Base-by-base conservation (phyloP, 2,797 vertebrate genomes). In the Gymnocypris eckloni region DNA sequence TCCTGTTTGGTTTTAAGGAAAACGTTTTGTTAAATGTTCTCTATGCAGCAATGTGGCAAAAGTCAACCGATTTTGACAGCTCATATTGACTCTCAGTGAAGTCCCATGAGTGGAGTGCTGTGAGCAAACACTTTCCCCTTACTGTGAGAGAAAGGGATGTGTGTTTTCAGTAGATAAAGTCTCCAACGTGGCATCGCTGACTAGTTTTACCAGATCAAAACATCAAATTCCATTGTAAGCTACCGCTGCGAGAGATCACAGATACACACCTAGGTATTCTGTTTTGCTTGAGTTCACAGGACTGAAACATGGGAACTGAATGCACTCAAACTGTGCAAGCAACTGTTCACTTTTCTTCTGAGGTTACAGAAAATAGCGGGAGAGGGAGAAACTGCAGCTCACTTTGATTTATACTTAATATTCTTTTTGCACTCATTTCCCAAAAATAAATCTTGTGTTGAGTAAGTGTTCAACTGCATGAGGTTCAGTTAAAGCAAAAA, bases 1-100 rank as follows among this genome's bases (percentile, higher is more conserved):
- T 82, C 71, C 64, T 33, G 76, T 87, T 81, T 82, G 79, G 50
- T 82, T 84, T 86, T 72, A 39, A 80, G 69, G 54, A 87, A 88
- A 79, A 73, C 66, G 37, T 67, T 86, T 2, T 16, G 75, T 45
- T 41, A 80, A 59, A 59, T 64, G 79, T 69, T 81, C 4, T 39
- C 41, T 72, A 75, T 54, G n/a, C 48, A 39, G 87, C 39, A 87
- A 86, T 48, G 67, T 3, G 25, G 22, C 16, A 50, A 50, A 85
- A 45, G 48, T 72, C 50, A 75, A 79, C 67, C 33, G 22, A 41
- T 69, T 86, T 28, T 54, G 70, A 86, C 59, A 56, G 64, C 75
- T 79, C 13, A 2, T 81, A 70, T 41, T 70, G 66, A 52, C 33
- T 39, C 52, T 52, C 67, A 39, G 41, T 37, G 41, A 72, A 72